Base-by-base conservation (phyloP, 2,113 vertebrate species). In the Bubo bubo region DNA sequence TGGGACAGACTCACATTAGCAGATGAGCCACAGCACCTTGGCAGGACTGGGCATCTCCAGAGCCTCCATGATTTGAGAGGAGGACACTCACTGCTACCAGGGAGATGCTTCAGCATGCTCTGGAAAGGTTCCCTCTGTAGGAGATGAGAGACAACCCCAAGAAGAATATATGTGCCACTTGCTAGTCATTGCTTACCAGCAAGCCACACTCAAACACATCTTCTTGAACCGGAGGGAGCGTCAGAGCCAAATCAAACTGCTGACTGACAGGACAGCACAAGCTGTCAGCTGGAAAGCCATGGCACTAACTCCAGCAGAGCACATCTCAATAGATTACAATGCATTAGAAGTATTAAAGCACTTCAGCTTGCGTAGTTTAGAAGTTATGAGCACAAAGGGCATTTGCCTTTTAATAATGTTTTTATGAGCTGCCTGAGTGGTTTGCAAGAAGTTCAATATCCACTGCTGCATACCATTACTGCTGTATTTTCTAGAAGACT, bases 331-430 rank as follows among this genome's bases (percentile, higher is more conserved):
- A 27, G 63, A 87, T 70, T 91, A 76, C 26, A 47, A 19, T 45
- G 52, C 47, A 18, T 88, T 87, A 90, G 55, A 86, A 70, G 26
- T 43, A 95, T 76, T 87, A 64, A 84, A 75, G 47, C 58, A 58
- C 49, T 97, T 95, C 82, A 83, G 79, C 53, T 49, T 23, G 14
- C 9, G 3, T 17, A 70, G 52, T 86, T 88, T 75, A 56, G 66
- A 92, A 88, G 63, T 83, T 84, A 80, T 7, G 76, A 91, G 86
- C 80, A 89, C 76, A 90, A 96, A 93, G 81, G 83, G 50, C 92
- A 81, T 96, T 93, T 89, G 77, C 92, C 85, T 96, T 96, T 94
- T 94, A 96, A 96, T 95, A 95, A 92, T 88, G 68, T 90, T 93
- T 94, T 94, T 95, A 95, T 79, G 88, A 88, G 85, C 60, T 95